Evolutionary conservation across 2,113 vertebrate genomes (phyloP).

Genomic region (Corythoichthys intestinalis): DNA sequence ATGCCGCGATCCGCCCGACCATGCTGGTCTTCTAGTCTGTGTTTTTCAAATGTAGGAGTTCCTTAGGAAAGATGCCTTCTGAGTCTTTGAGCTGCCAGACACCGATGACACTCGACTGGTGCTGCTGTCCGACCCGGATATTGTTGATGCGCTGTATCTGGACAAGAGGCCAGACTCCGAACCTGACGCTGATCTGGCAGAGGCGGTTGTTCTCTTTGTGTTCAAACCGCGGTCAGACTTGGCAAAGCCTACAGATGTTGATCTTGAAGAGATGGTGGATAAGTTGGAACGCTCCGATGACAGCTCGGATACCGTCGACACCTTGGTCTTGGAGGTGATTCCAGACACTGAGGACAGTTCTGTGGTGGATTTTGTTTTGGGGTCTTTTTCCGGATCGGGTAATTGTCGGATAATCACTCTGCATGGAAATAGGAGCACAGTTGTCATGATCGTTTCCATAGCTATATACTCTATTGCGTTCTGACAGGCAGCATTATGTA

Average conservation of each 20-base stretch:
- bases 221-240: conserved; percentile 13
- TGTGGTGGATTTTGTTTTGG: conserved; percentile 36
- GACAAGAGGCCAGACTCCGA: conserved; percentile 29
- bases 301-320: conserved; percentile 58
- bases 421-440: conserved; percentile 6
- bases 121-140: conserved; percentile 20
- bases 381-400: conserved; percentile 29
- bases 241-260: conserved; percentile 22
- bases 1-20: too few relatives aligned
- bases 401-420: conserved; percentile 29
- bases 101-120: conserved; percentile 31
- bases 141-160: conserved; percentile 17
- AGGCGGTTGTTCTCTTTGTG: conserved; percentile 2
- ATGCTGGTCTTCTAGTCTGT: background rate
- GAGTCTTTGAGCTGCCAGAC: conserved; percentile 23
- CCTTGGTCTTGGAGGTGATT: conserved; percentile 53
- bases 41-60: conserved; percentile 49
- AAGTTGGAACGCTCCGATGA: conserved; percentile 44
- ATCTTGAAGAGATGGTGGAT: conserved; percentile 43
- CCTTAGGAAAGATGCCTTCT: conserved; percentile 33
- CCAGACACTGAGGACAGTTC: conserved; percentile 31
- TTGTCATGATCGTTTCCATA: too few relatives aligned
- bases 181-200: conserved; percentile 12
- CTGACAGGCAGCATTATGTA: background rate
- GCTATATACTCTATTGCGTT: too few relatives aligned